A percentile compares a stretch with the other conserved stretches of the same genome.
These are phyloP conservation scores for Percopsis omiscomaycus DNA, from an alignment of 2,797 vertebrate genomes.

Conservation along the genomic window DNA sequence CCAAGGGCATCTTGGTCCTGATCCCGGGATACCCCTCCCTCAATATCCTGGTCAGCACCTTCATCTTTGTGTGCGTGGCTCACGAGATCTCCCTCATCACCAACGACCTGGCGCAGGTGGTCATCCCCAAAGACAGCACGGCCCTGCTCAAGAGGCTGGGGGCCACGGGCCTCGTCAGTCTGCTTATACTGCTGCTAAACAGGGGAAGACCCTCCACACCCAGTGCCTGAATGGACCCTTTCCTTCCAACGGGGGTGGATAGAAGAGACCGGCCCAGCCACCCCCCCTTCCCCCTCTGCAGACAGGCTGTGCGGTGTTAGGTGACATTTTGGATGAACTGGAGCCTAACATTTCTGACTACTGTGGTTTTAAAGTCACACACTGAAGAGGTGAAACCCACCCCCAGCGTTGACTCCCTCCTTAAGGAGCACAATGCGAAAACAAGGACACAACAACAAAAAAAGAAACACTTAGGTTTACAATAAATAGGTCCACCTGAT, in stretches of 20 bases:
- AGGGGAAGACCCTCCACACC: constrained; percentile 69
- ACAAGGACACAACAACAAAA: not conserved
- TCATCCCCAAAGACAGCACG: constrained; percentile 91
- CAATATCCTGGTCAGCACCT: constrained; percentile 94
- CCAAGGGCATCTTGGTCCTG: constrained; percentile 93
- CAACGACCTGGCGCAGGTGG: constrained; percentile 92
- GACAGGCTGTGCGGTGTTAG: not conserved
- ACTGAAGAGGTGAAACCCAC: constrained; percentile 53
- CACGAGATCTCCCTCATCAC: constrained; percentile 98
- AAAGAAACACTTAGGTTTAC: constrained; percentile 43
- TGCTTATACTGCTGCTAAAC: constrained; percentile 80
- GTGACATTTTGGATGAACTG: constrained; percentile 15
- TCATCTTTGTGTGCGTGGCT: constrained; percentile 98
- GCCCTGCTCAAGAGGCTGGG: constrained; percentile 87
- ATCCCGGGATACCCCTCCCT: constrained; percentile 91
- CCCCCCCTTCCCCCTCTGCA: not conserved
- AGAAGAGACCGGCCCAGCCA: not conserved
- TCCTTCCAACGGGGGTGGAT: not conserved
- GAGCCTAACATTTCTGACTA: constrained; percentile 36
- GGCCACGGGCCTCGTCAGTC: constrained; percentile 76
- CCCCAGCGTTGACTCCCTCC: constrained; percentile 1
- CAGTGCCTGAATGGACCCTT: constrained; percentile 48
- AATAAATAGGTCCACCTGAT: constrained; percentile 23
- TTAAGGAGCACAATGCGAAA: constrained; percentile 28
- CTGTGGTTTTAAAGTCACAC: constrained; percentile 56